Evolutionary conservation across 2,113 vertebrate genomes (phyloP).

Genomic region (Macaca mulatta): DNA sequence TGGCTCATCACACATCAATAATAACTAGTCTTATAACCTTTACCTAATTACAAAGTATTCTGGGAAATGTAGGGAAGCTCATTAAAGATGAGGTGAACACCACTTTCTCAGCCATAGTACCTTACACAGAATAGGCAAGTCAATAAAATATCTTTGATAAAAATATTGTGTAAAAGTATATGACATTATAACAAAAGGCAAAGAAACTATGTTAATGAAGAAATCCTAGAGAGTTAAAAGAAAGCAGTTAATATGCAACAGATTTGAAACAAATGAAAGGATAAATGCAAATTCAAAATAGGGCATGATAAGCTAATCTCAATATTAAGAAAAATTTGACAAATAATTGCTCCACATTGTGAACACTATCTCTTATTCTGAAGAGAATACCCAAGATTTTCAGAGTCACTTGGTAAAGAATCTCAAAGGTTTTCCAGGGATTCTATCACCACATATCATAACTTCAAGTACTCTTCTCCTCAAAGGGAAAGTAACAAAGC

Average conservation of each 20-base stretch:
- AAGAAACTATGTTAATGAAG: slow-evolving; percentile 4
- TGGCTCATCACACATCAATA: neutral
- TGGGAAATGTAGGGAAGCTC: neutral
- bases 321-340: slow-evolving; percentile 49
- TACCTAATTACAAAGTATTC: neutral
- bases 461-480: slow-evolving; percentile 33
- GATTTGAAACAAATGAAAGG: slow-evolving; percentile 32
- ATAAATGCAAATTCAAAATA: slow-evolving; percentile 4
- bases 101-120: neutral
- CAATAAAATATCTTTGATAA: neutral
- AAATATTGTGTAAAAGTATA: neutral
- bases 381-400: slow-evolving; percentile 32
- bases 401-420: slow-evolving; percentile 21
- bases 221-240: slow-evolving; percentile 32
- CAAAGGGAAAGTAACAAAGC: slow-evolving; percentile 55
- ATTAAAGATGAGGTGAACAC: neutral
- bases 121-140: neutral
- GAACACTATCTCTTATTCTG: slow-evolving; percentile 34
- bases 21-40: neutral
- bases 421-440: slow-evolving; percentile 43
- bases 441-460: slow-evolving; percentile 43
- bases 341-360: slow-evolving; percentile 20
- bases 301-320: slow-evolving; percentile 24
- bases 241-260: slow-evolving; percentile 6
- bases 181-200: slow-evolving; percentile 12